Conservation (phyloP, 92 coral and sea anemone species). For the Phenganax subtilis region DNA sequence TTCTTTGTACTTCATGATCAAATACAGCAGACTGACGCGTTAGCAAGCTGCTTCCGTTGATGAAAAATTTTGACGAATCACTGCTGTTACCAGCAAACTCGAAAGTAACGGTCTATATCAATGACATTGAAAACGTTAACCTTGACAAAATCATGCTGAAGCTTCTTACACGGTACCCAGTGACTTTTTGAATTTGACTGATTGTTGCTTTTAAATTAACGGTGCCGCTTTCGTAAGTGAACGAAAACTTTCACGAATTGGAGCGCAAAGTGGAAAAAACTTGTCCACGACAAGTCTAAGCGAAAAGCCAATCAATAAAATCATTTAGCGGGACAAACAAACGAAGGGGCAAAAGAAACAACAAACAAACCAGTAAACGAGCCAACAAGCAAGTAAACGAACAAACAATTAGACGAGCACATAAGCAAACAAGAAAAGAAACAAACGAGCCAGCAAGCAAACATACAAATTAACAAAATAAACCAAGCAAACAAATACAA, state of each 20-base stretch:
- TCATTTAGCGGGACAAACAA: not conserved
- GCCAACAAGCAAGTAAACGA: not conserved
- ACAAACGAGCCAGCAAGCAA: no score
- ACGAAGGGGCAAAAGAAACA: not conserved
- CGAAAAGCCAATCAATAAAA: no score
- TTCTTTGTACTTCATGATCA: slow-evolving; percentile 58
- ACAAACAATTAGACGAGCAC: not conserved
- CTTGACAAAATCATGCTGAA: no score
- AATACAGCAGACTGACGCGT: slow-evolving; percentile 47
- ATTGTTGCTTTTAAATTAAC: no score
- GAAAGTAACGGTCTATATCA: slow-evolving; percentile 4
- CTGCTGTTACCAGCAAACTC: slow-evolving; percentile 34
- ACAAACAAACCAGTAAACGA: not conserved
- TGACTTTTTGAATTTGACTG: no score
- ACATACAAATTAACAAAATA: no score
- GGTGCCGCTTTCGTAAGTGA: no score
- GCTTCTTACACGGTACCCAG: no score
- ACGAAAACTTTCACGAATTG: no score
- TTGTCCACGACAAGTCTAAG: no score
- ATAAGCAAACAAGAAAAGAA: not conserved
- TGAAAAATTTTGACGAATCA: slow-evolving; percentile 47
- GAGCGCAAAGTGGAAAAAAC: no score
- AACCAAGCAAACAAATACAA: no score
- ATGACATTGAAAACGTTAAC: not conserved
- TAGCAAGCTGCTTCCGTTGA: slow-evolving; percentile 56